Percentiles rank a stretch among this genome's conserved stretches.
These are phyloP conservation scores for Diadophis punctatus DNA, from an alignment of 2,113 vertebrate genomes.

Conservation along the genomic window DNA sequence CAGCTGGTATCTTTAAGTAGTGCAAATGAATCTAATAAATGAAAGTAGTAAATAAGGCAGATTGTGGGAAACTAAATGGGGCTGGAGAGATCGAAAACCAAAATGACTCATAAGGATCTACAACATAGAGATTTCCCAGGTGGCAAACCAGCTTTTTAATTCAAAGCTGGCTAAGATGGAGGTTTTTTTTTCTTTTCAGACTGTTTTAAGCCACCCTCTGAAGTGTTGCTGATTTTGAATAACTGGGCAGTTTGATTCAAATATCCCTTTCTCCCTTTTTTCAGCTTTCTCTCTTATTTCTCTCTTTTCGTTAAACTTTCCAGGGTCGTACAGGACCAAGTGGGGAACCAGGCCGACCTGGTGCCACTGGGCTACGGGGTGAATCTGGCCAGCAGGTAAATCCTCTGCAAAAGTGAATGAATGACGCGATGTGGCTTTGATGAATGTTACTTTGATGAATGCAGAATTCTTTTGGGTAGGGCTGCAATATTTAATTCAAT, in stretches of 20 bases:
- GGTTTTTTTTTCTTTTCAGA: background rate
- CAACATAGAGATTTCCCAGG: background rate
- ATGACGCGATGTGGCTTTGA: background rate
- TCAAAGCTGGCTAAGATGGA: background rate
- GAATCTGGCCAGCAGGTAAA: conserved; percentile 88
- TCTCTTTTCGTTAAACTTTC: background rate
- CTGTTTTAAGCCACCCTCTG: background rate
- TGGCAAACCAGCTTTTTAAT: no score
- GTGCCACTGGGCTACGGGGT: conserved; percentile 90
- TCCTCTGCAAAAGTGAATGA: background rate
- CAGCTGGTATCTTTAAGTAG: no score
- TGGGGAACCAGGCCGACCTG: conserved; percentile 87
- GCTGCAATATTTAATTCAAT: background rate
- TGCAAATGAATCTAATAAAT: background rate
- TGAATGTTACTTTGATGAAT: background rate
- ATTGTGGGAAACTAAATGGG: no score
- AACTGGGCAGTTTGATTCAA: background rate
- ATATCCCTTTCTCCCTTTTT: background rate
- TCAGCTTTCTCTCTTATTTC: background rate
- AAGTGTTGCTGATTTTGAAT: background rate
- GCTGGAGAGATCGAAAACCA: background rate
- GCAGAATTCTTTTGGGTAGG: background rate
- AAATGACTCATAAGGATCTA: background rate
- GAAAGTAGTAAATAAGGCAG: background rate
- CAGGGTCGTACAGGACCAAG: conserved; percentile 85